A percentile compares a stretch with the other conserved stretches of the same genome.
Evolutionary conservation across 2,797 vertebrate genomes (phyloP).

Genomic region (Lepidocolaptes lacrymiger): DNA sequence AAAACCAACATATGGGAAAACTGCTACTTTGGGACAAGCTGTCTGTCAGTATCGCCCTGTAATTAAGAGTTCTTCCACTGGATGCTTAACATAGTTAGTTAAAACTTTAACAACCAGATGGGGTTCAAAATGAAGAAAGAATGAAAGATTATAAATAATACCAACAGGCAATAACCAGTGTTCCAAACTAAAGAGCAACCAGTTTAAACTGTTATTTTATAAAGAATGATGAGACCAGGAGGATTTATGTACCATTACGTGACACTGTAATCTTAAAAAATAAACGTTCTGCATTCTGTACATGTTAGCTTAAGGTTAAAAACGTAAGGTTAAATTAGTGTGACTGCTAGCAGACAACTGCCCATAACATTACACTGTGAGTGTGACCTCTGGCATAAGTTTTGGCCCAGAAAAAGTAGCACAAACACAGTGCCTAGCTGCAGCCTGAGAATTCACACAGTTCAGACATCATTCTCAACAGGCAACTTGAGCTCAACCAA

Average conservation of each 20-base stretch:
- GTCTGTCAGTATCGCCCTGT: not conserved
- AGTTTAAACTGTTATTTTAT: not conserved
- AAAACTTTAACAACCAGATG: not conserved
- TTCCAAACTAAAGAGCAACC: not conserved
- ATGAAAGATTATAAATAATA: not conserved
- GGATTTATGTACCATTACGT: not conserved
- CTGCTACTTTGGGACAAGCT: not conserved
- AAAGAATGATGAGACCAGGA: not conserved
- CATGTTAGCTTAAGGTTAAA: not conserved
- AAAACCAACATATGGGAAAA: constrained; percentile 47
- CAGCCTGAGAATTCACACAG: not conserved
- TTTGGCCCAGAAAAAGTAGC: not conserved
- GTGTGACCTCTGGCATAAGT: not conserved
- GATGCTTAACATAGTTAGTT: not conserved
- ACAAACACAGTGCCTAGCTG: not conserved
- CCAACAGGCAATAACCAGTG: not conserved
- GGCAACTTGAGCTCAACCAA: not conserved
- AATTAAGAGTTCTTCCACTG: not conserved
- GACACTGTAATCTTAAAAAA: not conserved
- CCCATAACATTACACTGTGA: not conserved
- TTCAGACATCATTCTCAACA: not conserved
- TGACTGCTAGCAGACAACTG: not conserved
- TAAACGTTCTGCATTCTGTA: not conserved
- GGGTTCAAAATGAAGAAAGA: not conserved
- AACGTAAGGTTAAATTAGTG: not conserved